These are phyloP conservation scores for Ambastaia sidthimunki DNA, from an alignment of 2,797 vertebrate species.

Conservation along the genomic window DNA sequence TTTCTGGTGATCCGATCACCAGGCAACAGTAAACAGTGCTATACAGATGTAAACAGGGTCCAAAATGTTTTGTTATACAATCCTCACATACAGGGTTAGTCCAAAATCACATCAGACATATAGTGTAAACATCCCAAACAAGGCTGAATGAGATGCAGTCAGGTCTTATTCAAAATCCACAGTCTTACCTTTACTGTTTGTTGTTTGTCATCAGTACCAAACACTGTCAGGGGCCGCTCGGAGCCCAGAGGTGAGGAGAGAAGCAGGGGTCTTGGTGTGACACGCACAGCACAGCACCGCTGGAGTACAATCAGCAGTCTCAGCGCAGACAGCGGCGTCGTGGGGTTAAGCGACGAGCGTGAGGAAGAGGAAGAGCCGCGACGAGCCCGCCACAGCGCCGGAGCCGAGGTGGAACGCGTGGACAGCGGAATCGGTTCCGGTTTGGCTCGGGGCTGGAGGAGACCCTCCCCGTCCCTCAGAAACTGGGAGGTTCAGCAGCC, in stretches of 20 bases:
- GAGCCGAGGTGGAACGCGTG: slow-evolving; percentile 81
- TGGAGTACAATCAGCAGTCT: slow-evolving; percentile 93
- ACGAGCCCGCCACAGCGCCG: slow-evolving; percentile 61
- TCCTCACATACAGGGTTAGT: too few species aligned
- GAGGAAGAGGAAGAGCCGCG: slow-evolving; percentile 79
- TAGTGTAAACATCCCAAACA: neutral
- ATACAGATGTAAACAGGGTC: too few species aligned
- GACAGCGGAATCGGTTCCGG: slow-evolving; percentile 89
- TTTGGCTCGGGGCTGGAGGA: slow-evolving; percentile 84
- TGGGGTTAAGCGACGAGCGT: slow-evolving; percentile 83
- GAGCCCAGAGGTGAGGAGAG: slow-evolving; percentile 77
- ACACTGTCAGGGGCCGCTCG: slow-evolving; percentile 72
- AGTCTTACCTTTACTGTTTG: slow-evolving; percentile 31
- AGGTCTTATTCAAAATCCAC: neutral
- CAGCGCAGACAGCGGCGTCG: slow-evolving; percentile 90
- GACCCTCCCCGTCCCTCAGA: slow-evolving; percentile 78
- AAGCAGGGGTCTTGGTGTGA: slow-evolving; percentile 67
- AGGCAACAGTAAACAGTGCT: too few species aligned
- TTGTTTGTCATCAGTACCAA: slow-evolving; percentile 65
- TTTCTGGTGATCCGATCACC: too few species aligned
- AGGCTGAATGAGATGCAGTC: too few species aligned
- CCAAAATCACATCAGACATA: neutral
- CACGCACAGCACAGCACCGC: slow-evolving; percentile 81
- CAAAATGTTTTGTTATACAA: too few species aligned
- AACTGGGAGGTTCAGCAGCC: slow-evolving; percentile 86